Percentiles rank a stretch among this genome's conserved stretches.
Conservation (phyloP, 2,888 invertebrate genomes). For the Ichneumon xanthorius region DNA sequence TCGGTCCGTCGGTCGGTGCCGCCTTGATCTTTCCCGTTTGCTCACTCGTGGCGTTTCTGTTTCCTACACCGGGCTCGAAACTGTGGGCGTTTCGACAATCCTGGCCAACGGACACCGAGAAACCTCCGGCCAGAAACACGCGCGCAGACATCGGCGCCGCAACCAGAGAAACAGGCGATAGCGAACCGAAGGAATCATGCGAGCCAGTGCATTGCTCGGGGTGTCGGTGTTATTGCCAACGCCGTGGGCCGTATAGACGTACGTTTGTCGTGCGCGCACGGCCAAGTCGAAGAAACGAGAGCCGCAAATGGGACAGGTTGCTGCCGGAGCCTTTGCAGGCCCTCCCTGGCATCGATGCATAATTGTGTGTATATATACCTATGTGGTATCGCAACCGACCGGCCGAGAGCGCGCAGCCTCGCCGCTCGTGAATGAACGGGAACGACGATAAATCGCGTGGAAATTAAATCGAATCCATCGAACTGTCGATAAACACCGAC, state of each 20-base stretch:
- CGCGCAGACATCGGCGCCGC: neutral
- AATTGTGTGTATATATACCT: conserved; percentile 31
- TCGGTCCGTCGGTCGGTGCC: conserved; percentile 51
- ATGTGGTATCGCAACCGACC: conserved; percentile 48
- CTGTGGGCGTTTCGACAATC: conserved; percentile 60
- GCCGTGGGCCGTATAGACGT: conserved; percentile 70
- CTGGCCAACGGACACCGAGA: neutral
- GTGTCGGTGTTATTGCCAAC: conserved; percentile 74
- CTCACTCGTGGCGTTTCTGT: conserved; percentile 60
- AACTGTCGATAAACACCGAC: conserved; percentile 58
- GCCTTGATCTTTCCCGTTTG: conserved; percentile 72
- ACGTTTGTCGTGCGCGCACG: conserved; percentile 1
- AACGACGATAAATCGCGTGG: conserved; percentile 72
- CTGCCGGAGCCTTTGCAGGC: conserved; percentile 58
- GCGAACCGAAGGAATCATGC: conserved; percentile 19
- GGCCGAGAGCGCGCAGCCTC: conserved; percentile 58
- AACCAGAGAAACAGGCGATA: neutral
- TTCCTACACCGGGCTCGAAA: conserved; percentile 58
- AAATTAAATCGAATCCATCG: conserved; percentile 75
- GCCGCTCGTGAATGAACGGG: conserved; percentile 40
- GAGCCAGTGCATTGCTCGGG: conserved; percentile 68
- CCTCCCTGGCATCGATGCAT: conserved; percentile 39
- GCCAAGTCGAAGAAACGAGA: conserved; percentile 10
- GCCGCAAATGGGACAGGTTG: conserved; percentile 77
- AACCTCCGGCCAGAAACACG: neutral